Conservation (phyloP, 2,113 vertebrate genomes). For the Lichenostomus cassidix region DNA sequence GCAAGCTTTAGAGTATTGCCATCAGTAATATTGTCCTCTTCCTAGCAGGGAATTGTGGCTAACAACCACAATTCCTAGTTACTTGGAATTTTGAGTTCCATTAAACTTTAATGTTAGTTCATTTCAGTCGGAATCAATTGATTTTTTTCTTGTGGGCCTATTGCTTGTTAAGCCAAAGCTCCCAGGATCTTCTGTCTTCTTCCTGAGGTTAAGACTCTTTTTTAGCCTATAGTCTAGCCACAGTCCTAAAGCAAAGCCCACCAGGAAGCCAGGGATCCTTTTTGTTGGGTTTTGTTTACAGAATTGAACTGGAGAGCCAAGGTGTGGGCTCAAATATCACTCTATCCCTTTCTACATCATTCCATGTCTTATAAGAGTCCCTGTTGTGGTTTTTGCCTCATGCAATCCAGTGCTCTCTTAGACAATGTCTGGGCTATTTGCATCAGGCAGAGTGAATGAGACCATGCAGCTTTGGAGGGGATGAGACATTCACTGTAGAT, state of each 20-base stretch:
- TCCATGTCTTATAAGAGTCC: not conserved
- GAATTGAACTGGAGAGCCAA: not conserved
- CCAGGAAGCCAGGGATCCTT: not conserved
- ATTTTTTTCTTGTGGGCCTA: not conserved
- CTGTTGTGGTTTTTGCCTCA: not conserved
- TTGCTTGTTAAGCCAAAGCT: not conserved
- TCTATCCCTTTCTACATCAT: not conserved
- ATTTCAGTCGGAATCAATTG: not conserved
- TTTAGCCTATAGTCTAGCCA: not conserved
- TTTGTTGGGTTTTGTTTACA: not conserved
- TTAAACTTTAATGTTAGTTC: not conserved
- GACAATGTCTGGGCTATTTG: not conserved
- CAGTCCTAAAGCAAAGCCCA: not conserved
- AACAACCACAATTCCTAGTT: not conserved
- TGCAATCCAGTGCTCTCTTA: not conserved
- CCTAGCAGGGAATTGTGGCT: conserved; percentile 22
- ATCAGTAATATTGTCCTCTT: not conserved
- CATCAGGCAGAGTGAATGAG: not conserved
- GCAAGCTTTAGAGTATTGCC: not conserved
- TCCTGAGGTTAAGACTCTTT: not conserved
- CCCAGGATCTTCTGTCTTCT: not conserved
- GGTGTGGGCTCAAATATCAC: not conserved
- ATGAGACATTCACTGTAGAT: not conserved
- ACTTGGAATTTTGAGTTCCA: not conserved
- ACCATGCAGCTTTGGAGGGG: not conserved